phyloP scores from a whole-genome alignment of 2,888 invertebrate species.

The Ennomos fuscantarius region DNA sequence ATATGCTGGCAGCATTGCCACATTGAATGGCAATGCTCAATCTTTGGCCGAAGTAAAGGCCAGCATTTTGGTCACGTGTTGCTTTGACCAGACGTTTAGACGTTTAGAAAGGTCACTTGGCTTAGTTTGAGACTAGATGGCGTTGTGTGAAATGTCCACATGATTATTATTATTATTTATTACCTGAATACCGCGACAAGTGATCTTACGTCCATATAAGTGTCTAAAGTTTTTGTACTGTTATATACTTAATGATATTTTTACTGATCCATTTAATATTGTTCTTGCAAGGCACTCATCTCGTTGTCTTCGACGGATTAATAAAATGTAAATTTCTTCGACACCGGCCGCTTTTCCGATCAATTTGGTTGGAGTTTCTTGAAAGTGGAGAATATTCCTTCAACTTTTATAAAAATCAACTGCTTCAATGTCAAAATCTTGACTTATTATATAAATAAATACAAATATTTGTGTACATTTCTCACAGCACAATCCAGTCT shows the following conservation, averaged over 20 bases:
- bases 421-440: neutral
- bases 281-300: conserved; percentile 37
- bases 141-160: too few species aligned
- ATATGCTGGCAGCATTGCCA: too few species aligned
- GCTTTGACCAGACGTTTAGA: too few species aligned
- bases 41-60: too few species aligned
- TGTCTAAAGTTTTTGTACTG: conserved; percentile 1
- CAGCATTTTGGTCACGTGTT: too few species aligned
- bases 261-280: conserved; percentile 39
- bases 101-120: too few species aligned
- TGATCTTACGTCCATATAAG: neutral
- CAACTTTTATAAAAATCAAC: conserved; percentile 15
- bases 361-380: conserved; percentile 34
- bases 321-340: conserved; percentile 44
- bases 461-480: too few species aligned
- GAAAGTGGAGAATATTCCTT: conserved; percentile 26
- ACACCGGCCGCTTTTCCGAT: conserved; percentile 32
- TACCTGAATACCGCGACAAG: too few species aligned
- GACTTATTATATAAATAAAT: neutral
- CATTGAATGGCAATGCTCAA: too few species aligned
- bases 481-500: too few species aligned
- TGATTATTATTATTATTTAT: too few species aligned
- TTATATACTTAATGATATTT: neutral
- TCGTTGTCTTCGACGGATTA: conserved; percentile 36
- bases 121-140: too few species aligned